phyloP scores from a whole-genome alignment of 1,140 invertebrate genomes.

The Cephus cinctus region DNA sequence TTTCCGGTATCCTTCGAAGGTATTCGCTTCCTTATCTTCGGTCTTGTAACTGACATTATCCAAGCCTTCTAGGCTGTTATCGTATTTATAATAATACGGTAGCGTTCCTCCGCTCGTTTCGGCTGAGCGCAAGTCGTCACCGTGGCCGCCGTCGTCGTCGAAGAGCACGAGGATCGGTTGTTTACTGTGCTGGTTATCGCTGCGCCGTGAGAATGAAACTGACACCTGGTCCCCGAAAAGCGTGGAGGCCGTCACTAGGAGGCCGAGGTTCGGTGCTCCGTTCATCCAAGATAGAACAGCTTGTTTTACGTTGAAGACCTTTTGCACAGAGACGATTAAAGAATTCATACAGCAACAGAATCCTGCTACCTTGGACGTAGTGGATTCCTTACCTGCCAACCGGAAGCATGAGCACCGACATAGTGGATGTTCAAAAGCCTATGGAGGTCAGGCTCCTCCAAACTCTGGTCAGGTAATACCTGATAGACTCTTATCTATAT shows the following conservation, averaged over 20 bases:
- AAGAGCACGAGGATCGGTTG: slow-evolving; percentile 49
- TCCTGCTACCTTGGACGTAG: too few species aligned
- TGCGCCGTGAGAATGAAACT: slow-evolving; percentile 35
- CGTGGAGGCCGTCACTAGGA: slow-evolving; percentile 40
- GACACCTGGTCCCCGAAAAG: slow-evolving; percentile 31
- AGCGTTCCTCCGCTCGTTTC: slow-evolving; percentile 11
- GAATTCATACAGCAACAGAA: slow-evolving; percentile 1
- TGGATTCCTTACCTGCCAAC: slow-evolving; percentile 59
- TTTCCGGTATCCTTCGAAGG: slow-evolving; percentile 1
- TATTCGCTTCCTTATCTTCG: slow-evolving; percentile 11
- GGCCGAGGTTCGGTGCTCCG: slow-evolving; percentile 39
- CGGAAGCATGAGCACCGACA: slow-evolving; percentile 56
- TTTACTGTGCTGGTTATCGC: slow-evolving; percentile 33
- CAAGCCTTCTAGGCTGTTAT: too few species aligned
- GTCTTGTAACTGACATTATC: too few species aligned
- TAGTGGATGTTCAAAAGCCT: slow-evolving; percentile 56
- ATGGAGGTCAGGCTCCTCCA: slow-evolving; percentile 52
- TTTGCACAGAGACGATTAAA: neutral
- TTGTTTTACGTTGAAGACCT: slow-evolving; percentile 48
- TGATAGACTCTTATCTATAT: slow-evolving; percentile 60
- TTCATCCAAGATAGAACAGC: slow-evolving; percentile 39
- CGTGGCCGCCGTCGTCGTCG: slow-evolving; percentile 30
- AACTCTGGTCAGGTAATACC: slow-evolving; percentile 50
- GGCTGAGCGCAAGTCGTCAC: too few species aligned
- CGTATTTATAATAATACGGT: slow-evolving; percentile 19